Conservation (phyloP, 1,140 invertebrate genomes). For the Lepidurus couesii region DNA sequence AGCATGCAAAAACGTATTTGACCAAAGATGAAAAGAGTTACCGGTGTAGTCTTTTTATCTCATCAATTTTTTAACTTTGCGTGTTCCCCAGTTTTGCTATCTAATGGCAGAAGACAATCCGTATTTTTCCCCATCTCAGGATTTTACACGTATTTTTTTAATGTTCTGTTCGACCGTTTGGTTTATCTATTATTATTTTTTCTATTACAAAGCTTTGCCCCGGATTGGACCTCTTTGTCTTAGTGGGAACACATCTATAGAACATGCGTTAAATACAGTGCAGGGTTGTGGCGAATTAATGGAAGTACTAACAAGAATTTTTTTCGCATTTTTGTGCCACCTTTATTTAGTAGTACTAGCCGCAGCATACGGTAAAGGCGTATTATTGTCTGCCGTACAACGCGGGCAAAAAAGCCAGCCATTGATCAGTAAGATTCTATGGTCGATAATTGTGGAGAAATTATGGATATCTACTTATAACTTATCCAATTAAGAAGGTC, state of each 20-base stretch:
- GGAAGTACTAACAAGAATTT: not conserved
- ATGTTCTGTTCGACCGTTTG: not conserved
- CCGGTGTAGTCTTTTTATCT: not conserved
- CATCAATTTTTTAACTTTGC: not conserved
- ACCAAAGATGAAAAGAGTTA: not conserved
- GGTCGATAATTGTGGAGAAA: too few species aligned
- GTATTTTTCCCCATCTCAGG: slow-evolving; percentile 2
- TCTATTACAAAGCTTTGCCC: not conserved
- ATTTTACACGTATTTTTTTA: not conserved
- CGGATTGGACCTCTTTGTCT: not conserved
- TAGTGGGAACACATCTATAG: not conserved
- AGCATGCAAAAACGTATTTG: not conserved
- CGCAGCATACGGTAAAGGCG: too few species aligned
- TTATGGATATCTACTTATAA: too few species aligned
- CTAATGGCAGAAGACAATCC: not conserved
- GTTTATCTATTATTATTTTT: not conserved
- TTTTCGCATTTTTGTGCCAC: not conserved
- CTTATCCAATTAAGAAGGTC: too few species aligned
- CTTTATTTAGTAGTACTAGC: too few species aligned
- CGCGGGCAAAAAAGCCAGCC: too few species aligned
- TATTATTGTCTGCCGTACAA: too few species aligned
- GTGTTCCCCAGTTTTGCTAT: not conserved
- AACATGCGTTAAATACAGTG: not conserved
- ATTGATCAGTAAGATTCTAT: too few species aligned
- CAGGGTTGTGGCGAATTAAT: not conserved